Evolutionary conservation across 2,888 invertebrate species (phyloP), one percentile per base, ranked within the genome.

Genomic region (Brachyopa scutellaris): DNA sequence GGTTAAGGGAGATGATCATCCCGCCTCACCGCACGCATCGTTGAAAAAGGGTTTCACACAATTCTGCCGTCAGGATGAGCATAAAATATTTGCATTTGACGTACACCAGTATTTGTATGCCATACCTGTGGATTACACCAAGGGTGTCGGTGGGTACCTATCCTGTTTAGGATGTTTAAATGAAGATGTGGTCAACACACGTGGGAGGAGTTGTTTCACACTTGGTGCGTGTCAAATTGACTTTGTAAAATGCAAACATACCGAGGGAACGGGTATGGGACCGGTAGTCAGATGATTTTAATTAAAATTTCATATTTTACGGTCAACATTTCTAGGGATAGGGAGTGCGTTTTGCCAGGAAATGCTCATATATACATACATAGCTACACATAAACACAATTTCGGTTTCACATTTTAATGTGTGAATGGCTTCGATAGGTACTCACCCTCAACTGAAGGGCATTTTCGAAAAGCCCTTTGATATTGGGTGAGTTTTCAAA

Each of bases 71-170:
- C n/a, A 49, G 38, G 47, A 57, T 69, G 55, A 61, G 51, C 69
- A 70, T 67, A 57, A 80, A 76, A 62, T 74, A 74, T 80, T 80
- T 74, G 74, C 45, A 64, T 74, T 62, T 74, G 76, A 80, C 64
- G 76, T 51, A 45, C 38, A 26, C 6, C 6, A 3, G 51, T 51
- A 70, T 57, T 38, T 47, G 66, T 45, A 45, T 21, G n/a, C 42
- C 21, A 76, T 70, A 78, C 59, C 40, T 69, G 38, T 11, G 36
- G 36, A n/a, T 53, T 40, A 19, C 6, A 11, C 9, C 19, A 9
- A 4, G n/a, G n/a, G n/a, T n/a, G n/a, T n/a, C n/a, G n/a, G n/a
- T n/a, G n/a, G n/a, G n/a, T n/a, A n/a, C 8, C 5, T 11, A 31
- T 13, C 21, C 42, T 70, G 70, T 51, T 70, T 29, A 59, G 49